A percentile compares a stretch with the other conserved stretches of the same genome.
These are phyloP conservation scores for Hemicrepidius hirtus DNA, from an alignment of 2,888 invertebrate genomes.

Conservation along the genomic window DNA sequence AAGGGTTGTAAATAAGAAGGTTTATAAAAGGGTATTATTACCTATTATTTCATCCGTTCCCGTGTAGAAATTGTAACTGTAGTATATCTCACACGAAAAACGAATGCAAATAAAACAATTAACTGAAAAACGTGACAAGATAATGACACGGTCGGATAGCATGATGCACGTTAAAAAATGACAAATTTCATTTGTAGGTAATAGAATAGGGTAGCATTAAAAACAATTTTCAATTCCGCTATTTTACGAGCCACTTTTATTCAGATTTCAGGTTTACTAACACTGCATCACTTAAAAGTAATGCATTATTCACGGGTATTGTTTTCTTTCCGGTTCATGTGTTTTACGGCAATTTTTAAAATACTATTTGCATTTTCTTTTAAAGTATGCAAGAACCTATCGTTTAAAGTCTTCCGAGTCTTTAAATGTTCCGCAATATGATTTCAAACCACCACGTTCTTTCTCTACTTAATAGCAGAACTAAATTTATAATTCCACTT, in stretches of 20 bases:
- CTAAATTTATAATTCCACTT: too few species aligned
- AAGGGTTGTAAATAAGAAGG: slow-evolving; percentile 58
- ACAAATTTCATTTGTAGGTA: slow-evolving; percentile 51
- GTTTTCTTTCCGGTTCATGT: slow-evolving; percentile 61
- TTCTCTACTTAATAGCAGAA: too few species aligned
- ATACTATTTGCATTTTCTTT: slow-evolving; percentile 62
- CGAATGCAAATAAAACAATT: slow-evolving; percentile 58
- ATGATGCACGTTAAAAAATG: slow-evolving; percentile 52
- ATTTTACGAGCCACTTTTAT: slow-evolving; percentile 56
- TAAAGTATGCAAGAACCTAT: slow-evolving; percentile 46
- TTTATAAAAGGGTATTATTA: slow-evolving; percentile 62
- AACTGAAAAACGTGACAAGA: slow-evolving; percentile 58
- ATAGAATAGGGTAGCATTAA: slow-evolving; percentile 48
- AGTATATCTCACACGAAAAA: slow-evolving; percentile 60
- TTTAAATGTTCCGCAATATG: slow-evolving; percentile 42
- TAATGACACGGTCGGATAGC: slow-evolving; percentile 57
- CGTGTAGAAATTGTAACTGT: slow-evolving; percentile 63
- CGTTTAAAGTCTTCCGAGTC: slow-evolving; percentile 25
- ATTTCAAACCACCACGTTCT: slow-evolving; percentile 5
- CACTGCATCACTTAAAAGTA: slow-evolving; percentile 56
- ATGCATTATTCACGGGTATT: slow-evolving; percentile 58
- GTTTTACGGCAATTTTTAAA: slow-evolving; percentile 64
- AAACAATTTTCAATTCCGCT: slow-evolving; percentile 50
- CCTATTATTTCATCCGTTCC: slow-evolving; percentile 64
- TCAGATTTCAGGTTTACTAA: slow-evolving; percentile 53